Evolutionary conservation across 2,113 vertebrate species (phyloP), one percentile per base, ranked within the genome.

Genomic region (Laterallus jamaicensis): DNA sequence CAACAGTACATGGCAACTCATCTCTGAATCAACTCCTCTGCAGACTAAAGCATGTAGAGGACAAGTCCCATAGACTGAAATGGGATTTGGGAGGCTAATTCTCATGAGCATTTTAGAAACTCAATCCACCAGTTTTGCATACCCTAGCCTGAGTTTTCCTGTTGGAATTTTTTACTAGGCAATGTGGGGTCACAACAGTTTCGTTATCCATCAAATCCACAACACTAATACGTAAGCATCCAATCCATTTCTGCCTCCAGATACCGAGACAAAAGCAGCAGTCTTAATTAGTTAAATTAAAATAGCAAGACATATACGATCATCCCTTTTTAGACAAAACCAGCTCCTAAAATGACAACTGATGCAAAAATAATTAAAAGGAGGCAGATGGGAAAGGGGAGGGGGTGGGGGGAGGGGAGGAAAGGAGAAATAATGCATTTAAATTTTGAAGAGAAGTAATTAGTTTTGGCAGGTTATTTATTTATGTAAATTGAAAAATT

Each of bases 401-500:
- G 83, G 92, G 90, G 96, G 39, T 40, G 39, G 71, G 86, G 96
- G 96, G 24, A 22, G 83, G 92, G 90, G 96, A 68, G 88, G 96
- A 96, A 93, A 96, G 74, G 79, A 98, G 93, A 97, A 98, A 98
- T 96, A 96, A 98, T 92, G 62, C 96, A 96, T 97, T 98, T 98
- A 97, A 96, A 97, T 97, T 97, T 96, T 97, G 97, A 98, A 97
- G 95, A 97, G 93, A 97, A 97, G 90, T 97, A 98, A 98, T 98
- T 98, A 96, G 95, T 90, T 98, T 98, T 98, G 98, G 95, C 97
- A 98, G 95, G 97, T 97, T 98, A 98, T 97, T 98, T 98, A 97
- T 98, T 97, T 98, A 98, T 98, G 98, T 97, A 98, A 98, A 98
- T 97, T 97, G 94, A 97, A 98, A 98, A 98, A 97, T 96, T 98